Evolutionary conservation across 2,888 invertebrate species (phyloP).

Genomic region (Aporophyla lueneburgensis): DNA sequence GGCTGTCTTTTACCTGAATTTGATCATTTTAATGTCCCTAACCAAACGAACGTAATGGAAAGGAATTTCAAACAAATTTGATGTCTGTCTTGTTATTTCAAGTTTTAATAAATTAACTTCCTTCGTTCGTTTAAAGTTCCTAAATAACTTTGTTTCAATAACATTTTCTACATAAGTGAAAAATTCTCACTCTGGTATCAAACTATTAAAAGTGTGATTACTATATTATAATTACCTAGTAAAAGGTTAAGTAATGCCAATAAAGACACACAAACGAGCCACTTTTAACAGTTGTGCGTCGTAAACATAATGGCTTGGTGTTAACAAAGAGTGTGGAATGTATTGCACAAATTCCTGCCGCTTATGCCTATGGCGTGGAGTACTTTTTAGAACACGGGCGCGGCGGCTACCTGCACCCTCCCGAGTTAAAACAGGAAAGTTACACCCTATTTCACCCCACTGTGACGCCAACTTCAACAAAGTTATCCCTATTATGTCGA

Average conservation of each 20-base stretch:
- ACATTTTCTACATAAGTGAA: background rate
- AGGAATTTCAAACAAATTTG: conserved; percentile 9
- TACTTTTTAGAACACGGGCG: conserved; percentile 68
- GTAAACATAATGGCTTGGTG: conserved; percentile 23
- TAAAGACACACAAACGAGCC: conserved; percentile 10
- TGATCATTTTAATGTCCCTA: conserved; percentile 4
- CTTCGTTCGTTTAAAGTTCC: background rate
- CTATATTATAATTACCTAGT: background rate
- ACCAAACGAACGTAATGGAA: conserved; percentile 4
- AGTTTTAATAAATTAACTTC: background rate
- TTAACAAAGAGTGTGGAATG: conserved; percentile 70
- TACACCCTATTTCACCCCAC: conserved; percentile 37
- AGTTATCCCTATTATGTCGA: conserved; percentile 29
- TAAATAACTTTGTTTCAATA: background rate
- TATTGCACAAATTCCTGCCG: conserved; percentile 74
- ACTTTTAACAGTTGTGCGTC: background rate
- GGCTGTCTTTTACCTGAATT: conserved; percentile 37
- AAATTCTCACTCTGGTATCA: background rate
- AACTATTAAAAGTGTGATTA: background rate
- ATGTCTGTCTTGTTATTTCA: background rate
- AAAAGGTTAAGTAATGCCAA: background rate
- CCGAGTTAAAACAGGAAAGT: conserved; percentile 44
- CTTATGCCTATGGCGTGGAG: conserved; percentile 70
- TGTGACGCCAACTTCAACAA: conserved; percentile 43
- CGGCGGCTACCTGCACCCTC: conserved; percentile 75